Percentiles rank a stretch among this genome's conserved stretches.
Evolutionary conservation across 2,888 invertebrate species (phyloP).

Genomic region (Melinaea menophilus): DNA sequence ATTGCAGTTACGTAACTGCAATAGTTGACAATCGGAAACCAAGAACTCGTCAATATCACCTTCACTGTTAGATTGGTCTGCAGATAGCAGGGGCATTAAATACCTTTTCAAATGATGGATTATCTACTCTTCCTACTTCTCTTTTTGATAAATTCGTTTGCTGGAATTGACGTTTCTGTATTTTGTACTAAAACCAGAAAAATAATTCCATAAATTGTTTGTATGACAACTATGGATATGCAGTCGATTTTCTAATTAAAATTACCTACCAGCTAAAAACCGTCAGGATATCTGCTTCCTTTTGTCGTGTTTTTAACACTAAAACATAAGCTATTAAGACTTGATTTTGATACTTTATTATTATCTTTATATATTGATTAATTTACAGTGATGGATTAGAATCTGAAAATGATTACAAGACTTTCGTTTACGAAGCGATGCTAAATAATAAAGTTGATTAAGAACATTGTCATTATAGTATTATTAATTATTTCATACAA

Average conservation of each 20-base stretch:
- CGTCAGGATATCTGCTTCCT: too few relatives aligned
- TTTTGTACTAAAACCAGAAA: conserved; percentile 20
- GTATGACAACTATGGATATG: conserved; percentile 20
- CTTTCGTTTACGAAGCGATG: too few relatives aligned
- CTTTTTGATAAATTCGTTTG: background rate
- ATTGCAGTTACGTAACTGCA: conserved; percentile 10
- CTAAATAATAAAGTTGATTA: too few relatives aligned
- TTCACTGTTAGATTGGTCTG: conserved; percentile 31
- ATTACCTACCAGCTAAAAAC: too few relatives aligned
- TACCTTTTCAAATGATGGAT: conserved; percentile 25
- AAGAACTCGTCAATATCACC: conserved; percentile 27
- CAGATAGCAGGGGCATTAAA: conserved; percentile 27
- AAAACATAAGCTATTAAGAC: too few relatives aligned
- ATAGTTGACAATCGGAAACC: conserved; percentile 27
- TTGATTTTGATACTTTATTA: too few relatives aligned
- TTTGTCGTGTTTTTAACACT: too few relatives aligned
- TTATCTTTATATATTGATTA: too few relatives aligned
- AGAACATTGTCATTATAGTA: too few relatives aligned
- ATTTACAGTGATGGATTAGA: too few relatives aligned
- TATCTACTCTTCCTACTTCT: conserved; percentile 7
- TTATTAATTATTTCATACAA: too few relatives aligned
- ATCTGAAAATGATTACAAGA: too few relatives aligned
- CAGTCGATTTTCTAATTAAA: conserved; percentile 12
- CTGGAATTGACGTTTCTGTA: conserved; percentile 21
- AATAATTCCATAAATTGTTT: conserved; percentile 11